Conservation (phyloP, 2,888 invertebrate genomes). For the Epinotia ramella region DNA sequence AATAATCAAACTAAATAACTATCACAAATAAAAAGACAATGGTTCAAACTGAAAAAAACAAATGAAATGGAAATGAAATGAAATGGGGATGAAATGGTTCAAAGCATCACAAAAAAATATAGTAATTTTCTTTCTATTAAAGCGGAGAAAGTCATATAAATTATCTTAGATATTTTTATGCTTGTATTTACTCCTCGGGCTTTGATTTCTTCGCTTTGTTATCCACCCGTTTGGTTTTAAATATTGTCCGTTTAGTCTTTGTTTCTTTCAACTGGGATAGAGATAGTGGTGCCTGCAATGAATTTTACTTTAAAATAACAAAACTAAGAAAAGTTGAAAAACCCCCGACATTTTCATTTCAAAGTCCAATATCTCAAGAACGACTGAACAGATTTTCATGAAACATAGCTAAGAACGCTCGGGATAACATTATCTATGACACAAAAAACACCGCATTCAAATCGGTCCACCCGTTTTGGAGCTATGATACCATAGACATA, state of each 20-base stretch:
- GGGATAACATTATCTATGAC: too few species aligned
- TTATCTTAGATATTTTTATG: background rate
- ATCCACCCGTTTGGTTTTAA: constrained; percentile 56
- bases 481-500: too few species aligned
- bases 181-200: constrained; percentile 11
- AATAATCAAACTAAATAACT: background rate
- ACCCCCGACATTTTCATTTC: too few species aligned
- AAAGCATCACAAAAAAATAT: background rate
- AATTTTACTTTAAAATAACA: background rate
- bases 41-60: too few species aligned
- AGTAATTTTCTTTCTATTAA: background rate
- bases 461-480: too few species aligned
- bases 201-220: constrained; percentile 51
- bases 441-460: too few species aligned
- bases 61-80: too few species aligned
- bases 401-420: too few species aligned
- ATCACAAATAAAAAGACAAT: background rate
- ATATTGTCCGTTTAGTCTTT: constrained; percentile 55
- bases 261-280: constrained; percentile 54
- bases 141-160: background rate
- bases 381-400: too few species aligned
- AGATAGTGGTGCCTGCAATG: constrained; percentile 52
- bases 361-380: too few species aligned
- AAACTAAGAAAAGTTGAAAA: too few species aligned
- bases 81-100: too few species aligned